Conservation (phyloP, 2,888 invertebrate genomes). For the Phalangium opilio region DNA sequence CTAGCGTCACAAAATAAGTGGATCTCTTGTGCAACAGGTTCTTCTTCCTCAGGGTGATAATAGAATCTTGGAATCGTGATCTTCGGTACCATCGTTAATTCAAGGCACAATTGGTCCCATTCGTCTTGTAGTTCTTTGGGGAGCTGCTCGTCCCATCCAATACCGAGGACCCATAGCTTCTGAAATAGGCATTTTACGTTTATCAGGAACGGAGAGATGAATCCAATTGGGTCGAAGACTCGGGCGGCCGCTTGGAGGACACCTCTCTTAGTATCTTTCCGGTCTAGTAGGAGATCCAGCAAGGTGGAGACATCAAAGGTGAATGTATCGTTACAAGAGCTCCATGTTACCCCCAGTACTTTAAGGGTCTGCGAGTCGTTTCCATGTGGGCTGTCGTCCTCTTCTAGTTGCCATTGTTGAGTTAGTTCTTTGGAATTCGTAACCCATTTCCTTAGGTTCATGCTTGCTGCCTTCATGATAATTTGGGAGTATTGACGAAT, state of each 20-base stretch:
- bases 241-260: constrained; percentile 1
- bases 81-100: neutral
- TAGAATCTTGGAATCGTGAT: constrained; percentile 1
- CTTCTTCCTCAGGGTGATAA: neutral
- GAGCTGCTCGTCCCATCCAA: constrained; percentile 2
- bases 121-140: neutral
- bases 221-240: too few species aligned
- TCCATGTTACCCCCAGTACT: too few species aligned
- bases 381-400: too few species aligned
- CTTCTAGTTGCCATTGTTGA: too few species aligned
- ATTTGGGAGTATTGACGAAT: too few species aligned
- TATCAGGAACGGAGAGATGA: constrained; percentile 6
- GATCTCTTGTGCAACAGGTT: neutral
- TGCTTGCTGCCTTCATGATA: too few species aligned
- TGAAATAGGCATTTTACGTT: constrained; percentile 3
- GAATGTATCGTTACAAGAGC: too few species aligned
- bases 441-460: too few species aligned
- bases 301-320: too few species aligned
- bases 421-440: too few species aligned
- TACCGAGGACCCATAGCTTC: neutral
- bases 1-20: constrained; percentile 2
- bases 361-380: too few species aligned
- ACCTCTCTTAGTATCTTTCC: constrained; percentile 1
- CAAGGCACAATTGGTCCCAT: neutral
- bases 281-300: too few species aligned